Evolutionary conservation across 2,113 vertebrate species (phyloP).

Genomic region (Albula glossodonta): DNA sequence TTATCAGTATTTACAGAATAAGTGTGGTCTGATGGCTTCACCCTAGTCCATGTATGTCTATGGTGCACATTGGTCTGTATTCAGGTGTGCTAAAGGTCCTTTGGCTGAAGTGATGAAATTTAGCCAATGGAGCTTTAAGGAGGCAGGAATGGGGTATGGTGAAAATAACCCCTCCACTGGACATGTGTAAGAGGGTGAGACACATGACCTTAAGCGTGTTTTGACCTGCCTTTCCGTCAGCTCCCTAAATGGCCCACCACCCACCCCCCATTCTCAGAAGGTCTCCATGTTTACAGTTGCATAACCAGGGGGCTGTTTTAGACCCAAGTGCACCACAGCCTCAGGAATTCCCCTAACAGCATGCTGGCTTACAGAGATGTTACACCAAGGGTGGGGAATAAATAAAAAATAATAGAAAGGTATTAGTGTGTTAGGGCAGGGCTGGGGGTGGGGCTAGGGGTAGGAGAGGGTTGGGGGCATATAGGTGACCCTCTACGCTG

Average conservation of each 20-base stretch:
- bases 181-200: not conserved
- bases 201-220: conserved; percentile 11
- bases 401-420: too few relatives aligned
- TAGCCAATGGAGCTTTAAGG: not conserved
- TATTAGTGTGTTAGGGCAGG: not conserved
- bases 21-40: not conserved
- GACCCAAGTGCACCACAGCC: not conserved
- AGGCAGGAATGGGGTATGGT: not conserved
- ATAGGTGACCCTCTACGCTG: too few relatives aligned
- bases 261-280: not conserved
- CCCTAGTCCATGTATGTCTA: not conserved
- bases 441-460: not conserved
- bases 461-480: too few relatives aligned
- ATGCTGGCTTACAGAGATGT: not conserved
- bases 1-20: too few relatives aligned
- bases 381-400: not conserved
- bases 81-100: not conserved
- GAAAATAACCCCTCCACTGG: not conserved
- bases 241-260: not conserved
- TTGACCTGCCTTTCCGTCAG: conserved; percentile 14
- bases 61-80: not conserved
- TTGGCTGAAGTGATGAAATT: not conserved
- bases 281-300: conserved; percentile 13
- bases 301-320: not conserved
- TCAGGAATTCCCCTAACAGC: not conserved